Evolutionary conservation across 2,113 vertebrate species (phyloP), one percentile per base, ranked within the genome.

Genomic region (Reinhardtius hippoglossoides): DNA sequence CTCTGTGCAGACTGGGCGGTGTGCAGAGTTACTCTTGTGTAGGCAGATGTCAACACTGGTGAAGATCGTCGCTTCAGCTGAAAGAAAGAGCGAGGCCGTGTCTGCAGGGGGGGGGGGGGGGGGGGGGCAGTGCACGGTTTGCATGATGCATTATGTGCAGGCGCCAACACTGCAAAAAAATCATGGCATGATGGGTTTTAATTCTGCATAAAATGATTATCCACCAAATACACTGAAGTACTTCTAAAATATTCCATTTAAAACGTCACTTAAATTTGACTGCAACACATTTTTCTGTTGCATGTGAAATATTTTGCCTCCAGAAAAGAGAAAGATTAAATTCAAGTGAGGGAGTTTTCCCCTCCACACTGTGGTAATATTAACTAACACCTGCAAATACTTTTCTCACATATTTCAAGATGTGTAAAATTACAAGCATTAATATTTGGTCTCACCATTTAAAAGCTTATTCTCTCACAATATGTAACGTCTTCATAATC

Each of bases 381-480:
- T 31, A 1, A 31, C 6, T 7, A 31, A 31, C 31, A 31, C 1
- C 6, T 31, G 5, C 68, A 54, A 74, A 14, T 52, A 48, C 21
- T 82, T 80, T 76, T 26, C n/a, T 79, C 4, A 0, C 77, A 60
- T 65, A 83, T 73, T 71, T 71, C 72, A 77, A 70, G 20, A 73
- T 85, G 70, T 74, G 40, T 42, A 3, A 42, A 42, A 42, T 42
- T 12, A 42, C 40, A 42, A 2, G 40, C 40, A 42, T 13, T 12
- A 3, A 42, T 13, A 10, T 42, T 3, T 42, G 3, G 9, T 42
- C 40, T 42, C 40, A 3, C 10, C 40, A 42, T 42, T 37, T 37
- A 9, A 8, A 37, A 37, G 35, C 35, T 0, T 9, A 37, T 37
- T 37, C 9, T 37, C 7, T 9, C 35, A 8, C 35, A 37, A 37